Conservation (phyloP, 2,888 invertebrate genomes). For the Acronicta leporina region DNA sequence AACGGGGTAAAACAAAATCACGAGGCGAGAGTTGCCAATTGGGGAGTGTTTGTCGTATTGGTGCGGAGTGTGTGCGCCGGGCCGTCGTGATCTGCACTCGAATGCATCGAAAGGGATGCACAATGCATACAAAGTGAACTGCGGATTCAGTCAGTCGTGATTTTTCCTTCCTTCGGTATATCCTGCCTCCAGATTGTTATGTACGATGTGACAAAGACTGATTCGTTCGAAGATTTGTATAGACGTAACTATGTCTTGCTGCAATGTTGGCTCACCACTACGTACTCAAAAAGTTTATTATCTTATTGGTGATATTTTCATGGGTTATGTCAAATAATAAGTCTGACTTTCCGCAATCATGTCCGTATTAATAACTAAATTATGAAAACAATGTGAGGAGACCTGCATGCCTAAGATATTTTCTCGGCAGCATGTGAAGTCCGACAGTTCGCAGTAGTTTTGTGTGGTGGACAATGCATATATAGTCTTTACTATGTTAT, state of each 20-base stretch:
- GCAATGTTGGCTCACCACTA: slow-evolving; percentile 6
- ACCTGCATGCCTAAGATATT: too few species aligned
- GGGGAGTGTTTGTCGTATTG: slow-evolving; percentile 81
- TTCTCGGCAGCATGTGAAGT: too few species aligned
- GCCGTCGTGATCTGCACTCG: slow-evolving; percentile 74
- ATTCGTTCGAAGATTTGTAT: slow-evolving; percentile 61
- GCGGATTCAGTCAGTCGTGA: slow-evolving; percentile 73
- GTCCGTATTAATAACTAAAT: too few species aligned
- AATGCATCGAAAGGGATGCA: slow-evolving; percentile 72
- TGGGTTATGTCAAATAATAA: too few species aligned
- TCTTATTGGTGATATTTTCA: too few species aligned
- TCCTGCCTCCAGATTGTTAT: slow-evolving; percentile 65
- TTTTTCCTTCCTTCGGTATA: slow-evolving; percentile 72
- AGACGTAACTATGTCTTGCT: slow-evolving; percentile 52
- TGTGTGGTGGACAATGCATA: too few species aligned
- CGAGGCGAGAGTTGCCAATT: slow-evolving; percentile 72
- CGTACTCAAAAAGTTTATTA: too few species aligned
- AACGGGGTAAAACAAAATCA: slow-evolving; percentile 73
- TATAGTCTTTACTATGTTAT: too few species aligned
- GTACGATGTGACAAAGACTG: slow-evolving; percentile 69
- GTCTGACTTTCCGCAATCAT: too few species aligned
- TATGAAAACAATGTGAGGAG: too few species aligned
- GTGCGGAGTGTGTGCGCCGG: slow-evolving; percentile 63
- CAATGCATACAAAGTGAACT: slow-evolving; percentile 81
- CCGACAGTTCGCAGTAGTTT: too few species aligned